Evolutionary conservation across 2,888 invertebrate species (phyloP).

Genomic region (Erynnis tages): DNA sequence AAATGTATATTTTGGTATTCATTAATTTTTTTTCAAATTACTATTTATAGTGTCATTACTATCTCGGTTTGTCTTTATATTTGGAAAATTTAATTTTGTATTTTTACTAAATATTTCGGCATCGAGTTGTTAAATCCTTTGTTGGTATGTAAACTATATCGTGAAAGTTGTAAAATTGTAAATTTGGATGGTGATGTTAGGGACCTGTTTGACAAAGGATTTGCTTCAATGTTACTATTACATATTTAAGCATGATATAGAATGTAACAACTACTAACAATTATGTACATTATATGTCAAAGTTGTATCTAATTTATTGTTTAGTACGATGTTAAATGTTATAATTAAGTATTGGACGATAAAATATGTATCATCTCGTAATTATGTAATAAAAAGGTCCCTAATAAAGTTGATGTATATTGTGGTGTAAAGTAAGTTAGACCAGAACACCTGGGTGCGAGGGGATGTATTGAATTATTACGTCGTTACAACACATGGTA

Average conservation of each 20-base stretch:
- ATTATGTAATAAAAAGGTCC: conserved; percentile 17
- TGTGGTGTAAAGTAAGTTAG: conserved; percentile 41
- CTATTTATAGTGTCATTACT: background rate
- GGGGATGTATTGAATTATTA: conserved; percentile 47
- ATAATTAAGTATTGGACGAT: no score
- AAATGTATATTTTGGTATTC: no score
- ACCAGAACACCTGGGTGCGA: conserved; percentile 45
- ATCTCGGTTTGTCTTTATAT: background rate
- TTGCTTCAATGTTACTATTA: conserved; percentile 25
- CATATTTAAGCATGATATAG: background rate
- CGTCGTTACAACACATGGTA: conserved; percentile 47
- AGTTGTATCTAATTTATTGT: conserved; percentile 7
- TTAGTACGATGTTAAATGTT: background rate
- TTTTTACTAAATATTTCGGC: conserved; percentile 11
- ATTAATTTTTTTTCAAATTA: no score
- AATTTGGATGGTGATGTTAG: conserved; percentile 21
- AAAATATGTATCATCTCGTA: background rate
- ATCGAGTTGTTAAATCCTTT: conserved; percentile 1
- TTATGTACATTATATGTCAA: conserved; percentile 1
- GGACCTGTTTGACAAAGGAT: conserved; percentile 25
- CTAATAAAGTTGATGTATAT: conserved; percentile 37
- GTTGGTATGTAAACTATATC: conserved; percentile 9
- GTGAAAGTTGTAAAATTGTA: conserved; percentile 24
- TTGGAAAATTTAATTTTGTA: conserved; percentile 1
- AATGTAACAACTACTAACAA: conserved; percentile 10